Base-by-base conservation (phyloP, 2,113 vertebrate species). In the Catharus bicknelli region DNA sequence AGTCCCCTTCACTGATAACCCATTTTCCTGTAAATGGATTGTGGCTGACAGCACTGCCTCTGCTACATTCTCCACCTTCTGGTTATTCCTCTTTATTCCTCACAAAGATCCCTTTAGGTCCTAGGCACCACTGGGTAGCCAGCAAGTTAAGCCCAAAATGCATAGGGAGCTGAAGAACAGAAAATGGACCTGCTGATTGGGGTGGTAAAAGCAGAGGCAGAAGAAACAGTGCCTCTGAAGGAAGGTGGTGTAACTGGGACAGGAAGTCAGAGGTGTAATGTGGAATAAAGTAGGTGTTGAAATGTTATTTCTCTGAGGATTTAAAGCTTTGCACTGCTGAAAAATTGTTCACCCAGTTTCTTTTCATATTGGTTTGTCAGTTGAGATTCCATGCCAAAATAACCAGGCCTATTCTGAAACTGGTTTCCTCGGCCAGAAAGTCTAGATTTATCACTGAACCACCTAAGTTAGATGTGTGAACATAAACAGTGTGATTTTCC, bases 391-490 rank as follows among this genome's bases (percentile, higher is more conserved):
- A 47, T 75, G 34, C 34, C 66, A 75, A 66, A 93, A 54, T 17
- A 84, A 47, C 58, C 55, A 22, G 70, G 43, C 16, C 26, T 75
- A 23, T 54, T 94, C 53, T 78, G 50, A 88, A 90, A 45, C 47
- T 3, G 1, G 3, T 79, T 91, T 78, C 58, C 26, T 57, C 73
- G 67, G 45, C 70, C 50, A 79, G 70, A 64, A 93, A 80, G 22
- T 25, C 82, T 83, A 69, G 75, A 85, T 91, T 93, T 94, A 91
- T 88, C 32, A 5, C 62, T 53, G 30, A 63, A 32, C 38, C 58
- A 50, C 68, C 54, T 53, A 76, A 85, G 75, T 36, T 69, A 47
- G 62, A 94, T 36, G 83, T 94, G 90, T 90, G 88, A 93, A 85
- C 66, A 76, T 61, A 75, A 94, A 55, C 82, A 73, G 82, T 3